A percentile compares a stretch with the other conserved stretches of the same genome.
Conservation (phyloP, 2,888 invertebrate genomes). For the Sarcophaga carnaria region DNA sequence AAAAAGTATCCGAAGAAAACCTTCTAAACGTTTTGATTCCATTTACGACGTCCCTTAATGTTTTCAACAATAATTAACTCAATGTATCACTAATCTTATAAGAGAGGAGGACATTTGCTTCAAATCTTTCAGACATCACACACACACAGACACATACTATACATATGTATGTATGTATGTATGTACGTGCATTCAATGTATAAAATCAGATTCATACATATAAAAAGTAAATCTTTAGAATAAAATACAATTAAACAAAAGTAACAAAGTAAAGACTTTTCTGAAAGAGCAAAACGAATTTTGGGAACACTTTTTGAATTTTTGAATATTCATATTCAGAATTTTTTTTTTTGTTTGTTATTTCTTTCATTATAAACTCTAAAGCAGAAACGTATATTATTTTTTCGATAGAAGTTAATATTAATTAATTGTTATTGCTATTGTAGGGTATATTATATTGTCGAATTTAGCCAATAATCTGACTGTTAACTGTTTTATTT, state of each 20-base stretch:
- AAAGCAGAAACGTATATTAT: too few species aligned
- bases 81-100: slow-evolving; percentile 49
- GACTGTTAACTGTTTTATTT: too few species aligned
- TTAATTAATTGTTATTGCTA: too few species aligned
- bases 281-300: background rate
- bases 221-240: background rate
- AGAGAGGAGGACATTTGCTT: slow-evolving; percentile 22
- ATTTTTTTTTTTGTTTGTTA: background rate
- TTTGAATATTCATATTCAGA: background rate
- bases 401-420: too few species aligned
- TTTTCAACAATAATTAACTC: slow-evolving; percentile 56
- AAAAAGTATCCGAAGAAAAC: slow-evolving; percentile 42
- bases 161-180: too few species aligned
- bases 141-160: too few species aligned
- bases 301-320: background rate
- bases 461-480: background rate
- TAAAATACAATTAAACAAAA: too few species aligned
- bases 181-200: too few species aligned
- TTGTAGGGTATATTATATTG: background rate
- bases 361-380: background rate
- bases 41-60: slow-evolving; percentile 41
- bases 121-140: background rate
- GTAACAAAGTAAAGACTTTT: too few species aligned
- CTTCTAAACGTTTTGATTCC: slow-evolving; percentile 46
- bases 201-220: too few species aligned